A percentile compares a stretch with the other conserved stretches of the same genome.
phyloP scores from a whole-genome alignment of 2,113 vertebrate genomes.

The Phylloscopus trochilus region DNA sequence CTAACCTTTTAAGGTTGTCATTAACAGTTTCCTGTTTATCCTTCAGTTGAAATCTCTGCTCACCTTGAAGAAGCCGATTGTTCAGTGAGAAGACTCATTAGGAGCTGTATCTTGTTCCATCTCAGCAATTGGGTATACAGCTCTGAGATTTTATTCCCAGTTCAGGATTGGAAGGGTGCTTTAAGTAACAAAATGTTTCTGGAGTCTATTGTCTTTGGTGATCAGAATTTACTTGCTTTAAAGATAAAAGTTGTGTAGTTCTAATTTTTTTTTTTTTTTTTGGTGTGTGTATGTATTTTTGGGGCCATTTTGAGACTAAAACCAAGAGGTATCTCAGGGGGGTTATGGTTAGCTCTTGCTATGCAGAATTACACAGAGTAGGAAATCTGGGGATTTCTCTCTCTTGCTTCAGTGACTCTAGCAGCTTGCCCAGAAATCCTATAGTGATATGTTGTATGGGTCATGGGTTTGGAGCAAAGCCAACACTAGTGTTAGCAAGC shows the following conservation, averaged over 20 bases:
- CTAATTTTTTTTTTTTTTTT: neutral
- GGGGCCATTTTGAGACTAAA: neutral
- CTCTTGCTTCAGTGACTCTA: conserved; percentile 40
- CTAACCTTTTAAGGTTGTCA: conserved; percentile 52
- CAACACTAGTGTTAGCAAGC: conserved; percentile 5
- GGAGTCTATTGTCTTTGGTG: neutral
- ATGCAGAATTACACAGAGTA: neutral
- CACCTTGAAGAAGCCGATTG: conserved; percentile 18
- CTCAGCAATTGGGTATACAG: neutral
- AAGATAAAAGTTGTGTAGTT: neutral
- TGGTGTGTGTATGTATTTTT: neutral
- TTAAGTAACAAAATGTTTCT: neutral
- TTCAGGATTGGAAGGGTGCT: neutral
- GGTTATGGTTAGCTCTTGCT: neutral
- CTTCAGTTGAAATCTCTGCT: conserved; percentile 30
- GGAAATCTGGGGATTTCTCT: conserved; percentile 48
- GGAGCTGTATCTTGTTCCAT: neutral
- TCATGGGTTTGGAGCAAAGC: conserved; percentile 38
- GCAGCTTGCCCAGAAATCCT: conserved; percentile 27
- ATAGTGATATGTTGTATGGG: neutral
- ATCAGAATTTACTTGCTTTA: neutral
- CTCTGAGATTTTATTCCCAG: neutral
- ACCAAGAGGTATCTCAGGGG: neutral
- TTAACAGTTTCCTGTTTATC: conserved; percentile 53
- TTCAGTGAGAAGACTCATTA: neutral